A percentile compares a stretch with the other conserved stretches of the same genome.
Evolutionary conservation across 2,113 vertebrate genomes (phyloP).

Genomic region (Cisticola juncidis): DNA sequence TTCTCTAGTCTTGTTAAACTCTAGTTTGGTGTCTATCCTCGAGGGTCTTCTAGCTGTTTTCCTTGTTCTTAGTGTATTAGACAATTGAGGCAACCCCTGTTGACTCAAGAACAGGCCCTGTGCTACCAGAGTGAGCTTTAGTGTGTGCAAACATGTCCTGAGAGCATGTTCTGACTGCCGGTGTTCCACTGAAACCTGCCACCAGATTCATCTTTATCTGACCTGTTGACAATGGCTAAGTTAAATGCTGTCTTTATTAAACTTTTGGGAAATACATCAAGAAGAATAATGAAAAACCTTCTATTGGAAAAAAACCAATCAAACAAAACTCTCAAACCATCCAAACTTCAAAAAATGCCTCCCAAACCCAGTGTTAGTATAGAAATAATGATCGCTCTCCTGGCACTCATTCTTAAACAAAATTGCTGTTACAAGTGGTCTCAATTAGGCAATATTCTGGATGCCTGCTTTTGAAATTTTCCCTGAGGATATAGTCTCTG

Average conservation of each 20-base stretch:
- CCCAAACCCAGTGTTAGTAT: not conserved
- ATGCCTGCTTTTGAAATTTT: not conserved
- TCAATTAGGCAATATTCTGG: not conserved
- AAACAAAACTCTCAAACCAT: not conserved
- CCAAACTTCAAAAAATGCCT: accelerated
- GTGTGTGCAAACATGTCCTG: accelerated
- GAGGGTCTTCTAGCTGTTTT: not conserved
- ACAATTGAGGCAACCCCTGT: not conserved
- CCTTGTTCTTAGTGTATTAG: not conserved
- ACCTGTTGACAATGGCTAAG: not conserved
- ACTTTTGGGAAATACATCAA: not conserved
- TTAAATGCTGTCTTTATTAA: not conserved
- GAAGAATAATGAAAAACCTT: not conserved
- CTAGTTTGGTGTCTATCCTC: not conserved
- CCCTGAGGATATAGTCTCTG: not conserved
- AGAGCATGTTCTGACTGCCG: not conserved
- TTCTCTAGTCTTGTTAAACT: not conserved
- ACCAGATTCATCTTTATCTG: not conserved
- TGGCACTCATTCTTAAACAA: not conserved
- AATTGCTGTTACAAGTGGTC: not conserved
- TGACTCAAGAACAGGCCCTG: not conserved
- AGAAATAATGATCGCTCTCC: not conserved
- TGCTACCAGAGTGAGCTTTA: not conserved
- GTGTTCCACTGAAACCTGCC: not conserved
- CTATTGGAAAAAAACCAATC: not conserved